Evolutionary conservation across 92 coral and sea anemone genomes (phyloP), one percentile per base, ranked within the genome.

Genomic region (Pocillopora meandrina): DNA sequence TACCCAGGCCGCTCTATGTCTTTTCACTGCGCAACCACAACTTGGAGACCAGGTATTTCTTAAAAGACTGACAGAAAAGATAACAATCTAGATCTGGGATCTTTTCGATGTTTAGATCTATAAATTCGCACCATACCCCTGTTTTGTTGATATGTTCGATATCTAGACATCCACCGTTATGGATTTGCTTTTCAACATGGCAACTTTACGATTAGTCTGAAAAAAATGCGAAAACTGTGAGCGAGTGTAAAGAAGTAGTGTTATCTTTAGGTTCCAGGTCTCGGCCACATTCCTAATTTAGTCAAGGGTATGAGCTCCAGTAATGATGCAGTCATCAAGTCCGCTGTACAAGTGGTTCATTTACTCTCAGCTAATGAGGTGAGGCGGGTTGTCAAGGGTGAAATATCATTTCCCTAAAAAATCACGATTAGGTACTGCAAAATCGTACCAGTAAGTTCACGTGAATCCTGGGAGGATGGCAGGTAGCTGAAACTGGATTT

Each of bases 201-300:
- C 71, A 19, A 26, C 42, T n/a, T 65, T 7, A 65, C 31, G 31
- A 65, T n/a, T 8, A 19, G 71, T 65, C 20, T 33, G 23, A 65
- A 26, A 26, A 26, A 21, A 19, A 9, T 21, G 31, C 20, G 31
- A 12, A 15, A 65, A 21, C 31, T 21, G 12, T 65, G 2, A 55
- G 79, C 36, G 52, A 59, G 64, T 56, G 36, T 33, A 34, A 68
- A 58, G 65, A 61, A 17, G 21, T 17, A 61, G 20, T 79, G 52
- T 57, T 64, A 16, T 90, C 62, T 10, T 2, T 74, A 96, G 98
- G 91, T 96, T 61, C 98, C 99, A 14, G 93, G 97, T 61, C 93
- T 96, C 63, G 99, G 99, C 57, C 99, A 96, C 66, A 89, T 96
- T 35, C 97, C 98, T 2, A 92, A 87, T 58, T 71, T 96, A 47